These are phyloP conservation scores for Strigamia transsilvanica DNA, from an alignment of 2,888 invertebrate species.

Conservation along the genomic window DNA sequence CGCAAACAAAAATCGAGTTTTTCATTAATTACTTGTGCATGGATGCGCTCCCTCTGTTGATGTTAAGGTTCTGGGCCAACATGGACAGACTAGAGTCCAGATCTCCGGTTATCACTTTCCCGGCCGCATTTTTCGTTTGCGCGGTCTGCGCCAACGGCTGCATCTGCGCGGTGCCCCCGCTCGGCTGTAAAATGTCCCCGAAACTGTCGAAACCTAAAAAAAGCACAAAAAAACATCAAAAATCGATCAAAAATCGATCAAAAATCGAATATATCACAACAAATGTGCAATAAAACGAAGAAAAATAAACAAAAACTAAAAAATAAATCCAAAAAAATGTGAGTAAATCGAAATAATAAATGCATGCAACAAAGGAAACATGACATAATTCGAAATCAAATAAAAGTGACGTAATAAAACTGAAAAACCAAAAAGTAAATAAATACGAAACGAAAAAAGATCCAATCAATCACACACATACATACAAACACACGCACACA, in stretches of 20 bases:
- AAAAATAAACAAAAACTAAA: not conserved
- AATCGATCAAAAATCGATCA: too few relatives aligned
- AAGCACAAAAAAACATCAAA: not conserved
- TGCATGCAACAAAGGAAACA: slow-evolving; percentile 18
- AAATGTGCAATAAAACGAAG: too few relatives aligned
- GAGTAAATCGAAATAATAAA: not conserved
- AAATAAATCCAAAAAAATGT: too few relatives aligned
- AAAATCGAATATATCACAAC: too few relatives aligned
- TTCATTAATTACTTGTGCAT: slow-evolving; percentile 56
- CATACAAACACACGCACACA: not conserved
- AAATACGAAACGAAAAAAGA: slow-evolving; percentile 1
- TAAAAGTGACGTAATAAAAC: too few relatives aligned
- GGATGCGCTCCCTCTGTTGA: slow-evolving; percentile 61
- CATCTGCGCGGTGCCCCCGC: slow-evolving; percentile 16
- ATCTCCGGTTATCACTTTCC: slow-evolving; percentile 88
- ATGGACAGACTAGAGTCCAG: slow-evolving; percentile 92
- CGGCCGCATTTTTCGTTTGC: not conserved
- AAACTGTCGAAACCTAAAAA: slow-evolving; percentile 75
- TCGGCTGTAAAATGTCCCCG: slow-evolving; percentile 75
- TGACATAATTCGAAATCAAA: slow-evolving; percentile 9
- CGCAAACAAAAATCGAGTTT: too few relatives aligned
- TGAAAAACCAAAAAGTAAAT: slow-evolving; percentile 60
- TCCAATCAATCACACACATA: too few relatives aligned
- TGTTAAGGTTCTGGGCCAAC: slow-evolving; percentile 85
- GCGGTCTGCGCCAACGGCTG: not conserved